Base-by-base conservation (phyloP, 2,888 invertebrate genomes). In the Orthosia gothica region DNA sequence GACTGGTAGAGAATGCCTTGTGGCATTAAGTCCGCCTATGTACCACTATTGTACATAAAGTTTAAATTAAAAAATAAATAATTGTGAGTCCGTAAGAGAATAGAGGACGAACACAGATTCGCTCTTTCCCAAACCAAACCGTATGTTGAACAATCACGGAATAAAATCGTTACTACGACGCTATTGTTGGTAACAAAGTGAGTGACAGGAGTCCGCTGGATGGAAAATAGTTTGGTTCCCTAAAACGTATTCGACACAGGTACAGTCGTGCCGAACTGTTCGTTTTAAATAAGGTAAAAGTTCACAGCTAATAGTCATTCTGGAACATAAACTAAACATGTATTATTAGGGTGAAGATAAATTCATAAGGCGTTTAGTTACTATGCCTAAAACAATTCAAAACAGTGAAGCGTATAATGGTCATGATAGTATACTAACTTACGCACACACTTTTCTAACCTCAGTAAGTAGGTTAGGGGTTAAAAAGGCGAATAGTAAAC, bases 91-190 rank as follows among this genome's bases (percentile, higher is more conserved):
- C 40, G 61, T 26, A 32, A 67, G 55, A 74, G 58, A 66, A 74
- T 40, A 70, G 50, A 70, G 73, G 32, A 55, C 52, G 58, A 76
- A 70, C 63, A 50, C 64, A 70, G 62, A 69, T 64, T 63, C 64
- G 9, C 15, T 47, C 63, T 72, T 66, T 77, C 58, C 16, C 16
- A 61, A 55, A 32, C 47, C 64, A 76, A 61, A 79, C 79, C 32
- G 81, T 63, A 69, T 71, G 71, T 50, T 50, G 68, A 58, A 82
- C 82, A 86, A 82, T 85, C 78, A 76, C 65, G 61, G 69, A 75
- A 84, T 73, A 76, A 84, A 85, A 84, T 80, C 73, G 65, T 74
- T 75, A 20, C 69, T 68, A 65, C 49, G 47, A 70, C 52, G n/a
- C 81, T 66, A 70, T 83, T 81, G 79, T 32, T 50, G 50, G 40